These are phyloP conservation scores for Rafetus swinhoei DNA, from an alignment of 2,113 vertebrate species.

Conservation along the genomic window DNA sequence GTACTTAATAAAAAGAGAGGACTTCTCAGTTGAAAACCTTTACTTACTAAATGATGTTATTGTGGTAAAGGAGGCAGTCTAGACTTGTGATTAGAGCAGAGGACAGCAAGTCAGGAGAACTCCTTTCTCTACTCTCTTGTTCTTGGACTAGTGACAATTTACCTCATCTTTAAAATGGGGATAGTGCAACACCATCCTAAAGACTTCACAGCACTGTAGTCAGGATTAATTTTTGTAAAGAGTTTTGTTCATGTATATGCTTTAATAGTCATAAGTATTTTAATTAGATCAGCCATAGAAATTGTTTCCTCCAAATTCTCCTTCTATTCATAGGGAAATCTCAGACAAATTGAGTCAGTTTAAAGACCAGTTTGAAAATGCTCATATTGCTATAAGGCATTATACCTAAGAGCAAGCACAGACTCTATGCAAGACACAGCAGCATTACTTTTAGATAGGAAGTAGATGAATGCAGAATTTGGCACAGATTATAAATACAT, in stretches of 20 bases:
- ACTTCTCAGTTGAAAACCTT: not conserved
- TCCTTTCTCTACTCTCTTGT: not conserved
- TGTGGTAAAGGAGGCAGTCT: not conserved
- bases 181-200: not conserved
- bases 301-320: not conserved
- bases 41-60: not conserved
- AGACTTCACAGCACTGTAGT: not conserved
- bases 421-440: not conserved
- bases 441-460: rapidly evolving
- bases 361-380: not conserved
- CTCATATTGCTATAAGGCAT: rapidly evolving
- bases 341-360: not conserved
- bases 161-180: not conserved
- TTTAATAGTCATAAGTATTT: not conserved
- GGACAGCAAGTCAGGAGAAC: not conserved
- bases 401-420: not conserved
- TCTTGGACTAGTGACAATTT: rapidly evolving
- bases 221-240: not conserved
- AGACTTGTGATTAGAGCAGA: not conserved
- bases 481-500: not conserved
- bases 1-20: not conserved
- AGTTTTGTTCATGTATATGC: not conserved
- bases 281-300: not conserved
- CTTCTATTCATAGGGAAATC: not conserved
- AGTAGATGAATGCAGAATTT: not conserved